Base-by-base conservation (phyloP, 2,797 vertebrate species). In the Pseudochaenichthys georgianus region DNA sequence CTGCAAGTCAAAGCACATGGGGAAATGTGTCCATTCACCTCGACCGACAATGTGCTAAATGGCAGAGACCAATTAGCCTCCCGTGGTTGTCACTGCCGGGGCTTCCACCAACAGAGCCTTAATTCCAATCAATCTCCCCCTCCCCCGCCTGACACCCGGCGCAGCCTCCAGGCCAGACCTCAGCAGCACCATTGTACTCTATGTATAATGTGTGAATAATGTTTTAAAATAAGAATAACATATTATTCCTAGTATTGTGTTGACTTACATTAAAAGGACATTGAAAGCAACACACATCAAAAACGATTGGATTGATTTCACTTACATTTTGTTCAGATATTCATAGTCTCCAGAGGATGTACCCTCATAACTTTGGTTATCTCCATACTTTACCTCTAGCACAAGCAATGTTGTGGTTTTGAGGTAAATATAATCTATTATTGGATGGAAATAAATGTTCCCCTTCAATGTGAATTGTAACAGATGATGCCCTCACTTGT, bases 31-130 rank as follows among this genome's bases (percentile, higher is more conserved):
- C 83, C 82, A 57, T 87, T 85, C 83, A 76, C 87, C 87, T 91
- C 87, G 69, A 76, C 84, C 57, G 82, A 94, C 93, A 93, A 95
- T 94, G 90, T 94, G 95, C 91, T 94, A 94, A 92, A 94, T 93
- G 92, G 90, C 92, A 96, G 92, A 94, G 92, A 92, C 91, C 94
- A 95, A 95, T 96, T 95, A 95, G 91, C 93, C 91, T 91, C 94
- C 91, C 52, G 89, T 57, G 83, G 89, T 62, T 55, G 0, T 78
- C 86, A 31, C 90, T 38, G 78, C 83, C 63, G 89, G 86, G 70
- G 79, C 17, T 43, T 89, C 84, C 71, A 75, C 87, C 83, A n/a
- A 52, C 87, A 80, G 89, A 80, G 90, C 64, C 66, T 85, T 92
- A 81, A 90, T 90, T 92, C 82, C 80, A 89, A 90, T 93, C 92